Evolutionary conservation across 2,113 vertebrate genomes (phyloP).

Genomic region (Chinchilla lanigera): DNA sequence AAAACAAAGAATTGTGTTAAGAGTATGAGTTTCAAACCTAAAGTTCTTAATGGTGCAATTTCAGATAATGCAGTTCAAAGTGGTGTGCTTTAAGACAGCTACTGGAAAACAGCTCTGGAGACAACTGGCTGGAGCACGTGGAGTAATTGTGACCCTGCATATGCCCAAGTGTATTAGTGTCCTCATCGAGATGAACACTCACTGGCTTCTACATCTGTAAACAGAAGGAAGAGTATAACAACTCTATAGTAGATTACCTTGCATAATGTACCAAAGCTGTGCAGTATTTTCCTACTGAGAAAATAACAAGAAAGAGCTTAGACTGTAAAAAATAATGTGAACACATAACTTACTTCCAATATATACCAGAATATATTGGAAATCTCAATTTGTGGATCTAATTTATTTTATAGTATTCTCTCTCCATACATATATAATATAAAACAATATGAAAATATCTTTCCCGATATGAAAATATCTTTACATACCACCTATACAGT

Average conservation of each 20-base stretch:
- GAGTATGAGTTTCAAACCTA: not conserved
- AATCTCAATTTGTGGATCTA: not conserved
- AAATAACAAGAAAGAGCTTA: not conserved
- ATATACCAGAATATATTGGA: not conserved
- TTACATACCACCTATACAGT: not conserved
- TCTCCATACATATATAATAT: not conserved
- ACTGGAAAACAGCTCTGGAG: not conserved
- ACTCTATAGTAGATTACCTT: not conserved
- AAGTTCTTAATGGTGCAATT: not conserved
- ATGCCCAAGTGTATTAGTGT: not conserved
- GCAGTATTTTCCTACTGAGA: not conserved
- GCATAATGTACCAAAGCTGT: not conserved
- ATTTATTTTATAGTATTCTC: constrained; percentile 23
- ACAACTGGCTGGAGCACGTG: not conserved
- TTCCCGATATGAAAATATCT: not conserved
- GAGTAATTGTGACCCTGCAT: not conserved
- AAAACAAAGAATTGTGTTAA: not conserved
- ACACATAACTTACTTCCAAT: not conserved
- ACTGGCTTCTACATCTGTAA: not conserved
- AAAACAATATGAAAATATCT: not conserved
- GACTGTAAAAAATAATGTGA: not conserved
- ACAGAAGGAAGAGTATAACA: not conserved
- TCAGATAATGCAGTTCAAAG: constrained; percentile 1
- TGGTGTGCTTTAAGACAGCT: not conserved
- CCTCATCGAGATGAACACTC: not conserved